Evolutionary conservation across 1,140 invertebrate species (phyloP), one percentile per base, ranked within the genome.

Genomic region (Neodiprion virginianus): DNA sequence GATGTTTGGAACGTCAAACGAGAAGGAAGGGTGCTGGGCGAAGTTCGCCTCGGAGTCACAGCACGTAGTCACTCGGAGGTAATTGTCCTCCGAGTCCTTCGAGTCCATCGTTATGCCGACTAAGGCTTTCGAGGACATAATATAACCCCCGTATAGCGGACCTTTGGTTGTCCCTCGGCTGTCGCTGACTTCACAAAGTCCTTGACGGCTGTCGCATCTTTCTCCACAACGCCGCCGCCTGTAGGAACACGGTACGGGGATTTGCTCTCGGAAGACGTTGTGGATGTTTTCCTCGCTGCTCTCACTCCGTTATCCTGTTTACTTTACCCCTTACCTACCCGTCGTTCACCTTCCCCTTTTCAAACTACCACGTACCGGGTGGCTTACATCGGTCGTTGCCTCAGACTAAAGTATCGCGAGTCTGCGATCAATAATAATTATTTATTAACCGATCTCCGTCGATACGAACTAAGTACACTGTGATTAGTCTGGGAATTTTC

Each of bases 31-130:
- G 5, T 61, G 11, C 28, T 40, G 28, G 28, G 28, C n/a, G 8
- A 5, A 12, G n/a, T 61, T 17, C 11, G n/a, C 53, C 53, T 14
- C 53, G 53, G n/a, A 61, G 53, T 61, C 53, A 61, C 53, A 61
- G 53, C 53, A 61, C 53, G 53, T 61, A 61, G 53, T 17, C 53
- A 61, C 53, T 61, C 53, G 11, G 53, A 61, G 53, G 53, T 61
- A 61, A 61, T 61, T 61, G 53, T 61, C 53, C 53, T 61, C 53
- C 11, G 53, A 61, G 53, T 61, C 53, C 53, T 61, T 61, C 11
- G 53, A 61, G 53, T 61, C 53, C 53, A 61, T 61, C 53, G 53
- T 61, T 61, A 61, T 61, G 53, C 53, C 53, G 53, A 61, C 53
- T 12, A 61, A 61, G 53, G 53, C 53, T 61, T 61, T 61, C n/a